phyloP scores from a whole-genome alignment of 2,113 vertebrate species.

The Engraulis encrasicolus region DNA sequence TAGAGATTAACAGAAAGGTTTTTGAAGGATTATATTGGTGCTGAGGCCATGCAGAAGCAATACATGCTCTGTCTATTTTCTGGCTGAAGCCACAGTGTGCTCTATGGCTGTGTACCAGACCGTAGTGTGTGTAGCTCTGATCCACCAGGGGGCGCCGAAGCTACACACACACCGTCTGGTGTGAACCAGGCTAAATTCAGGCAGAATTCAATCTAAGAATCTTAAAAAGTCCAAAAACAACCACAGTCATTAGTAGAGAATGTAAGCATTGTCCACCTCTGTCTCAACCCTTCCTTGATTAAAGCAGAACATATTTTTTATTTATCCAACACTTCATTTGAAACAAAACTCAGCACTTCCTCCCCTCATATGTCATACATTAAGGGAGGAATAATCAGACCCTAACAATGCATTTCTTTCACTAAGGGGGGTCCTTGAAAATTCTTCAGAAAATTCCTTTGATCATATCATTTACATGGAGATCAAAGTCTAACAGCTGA shows the following conservation, averaged over 20 bases:
- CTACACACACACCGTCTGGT: too few species aligned
- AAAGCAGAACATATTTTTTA: background rate
- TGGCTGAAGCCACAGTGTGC: too few species aligned
- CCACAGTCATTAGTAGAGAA: background rate
- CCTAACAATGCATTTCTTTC: background rate
- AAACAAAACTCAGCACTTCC: background rate
- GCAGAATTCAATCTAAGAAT: too few species aligned
- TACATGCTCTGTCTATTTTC: too few species aligned
- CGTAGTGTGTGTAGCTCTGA: too few species aligned
- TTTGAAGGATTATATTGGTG: too few species aligned
- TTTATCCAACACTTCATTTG: background rate
- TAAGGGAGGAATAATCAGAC: background rate
- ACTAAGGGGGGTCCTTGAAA: background rate
- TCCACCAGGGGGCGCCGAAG: too few species aligned
- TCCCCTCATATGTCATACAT: background rate
- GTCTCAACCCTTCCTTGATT: background rate
- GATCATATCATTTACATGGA: background rate
- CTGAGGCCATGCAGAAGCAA: too few species aligned
- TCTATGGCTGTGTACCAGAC: too few species aligned
- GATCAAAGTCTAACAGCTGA: background rate
- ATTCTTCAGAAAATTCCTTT: conserved; percentile 1
- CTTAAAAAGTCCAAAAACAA: background rate
- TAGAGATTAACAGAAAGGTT: too few species aligned
- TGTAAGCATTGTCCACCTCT: background rate
- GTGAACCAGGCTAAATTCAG: too few species aligned